A percentile compares a stretch with the other conserved stretches of the same genome.
These are phyloP conservation scores for Phasia obesa DNA, from an alignment of 2,888 invertebrate genomes.

Conservation along the genomic window DNA sequence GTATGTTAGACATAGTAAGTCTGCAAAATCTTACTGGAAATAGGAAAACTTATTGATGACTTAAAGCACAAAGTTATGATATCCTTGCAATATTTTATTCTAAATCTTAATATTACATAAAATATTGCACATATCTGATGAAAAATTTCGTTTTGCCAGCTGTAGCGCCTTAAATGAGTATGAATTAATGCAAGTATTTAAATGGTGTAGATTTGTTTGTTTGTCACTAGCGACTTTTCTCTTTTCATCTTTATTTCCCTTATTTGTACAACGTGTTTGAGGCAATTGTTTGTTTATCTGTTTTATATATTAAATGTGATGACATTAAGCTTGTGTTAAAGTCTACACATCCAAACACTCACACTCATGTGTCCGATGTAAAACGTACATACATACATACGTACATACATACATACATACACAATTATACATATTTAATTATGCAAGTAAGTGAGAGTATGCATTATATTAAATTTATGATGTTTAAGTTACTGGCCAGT, in stretches of 20 bases:
- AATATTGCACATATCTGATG: too few species aligned
- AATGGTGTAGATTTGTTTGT: constrained; percentile 14
- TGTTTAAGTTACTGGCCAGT: constrained; percentile 62
- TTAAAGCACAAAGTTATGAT: too few species aligned
- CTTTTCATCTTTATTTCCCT: not conserved
- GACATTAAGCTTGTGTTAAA: constrained; percentile 63
- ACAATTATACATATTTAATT: constrained; percentile 11
- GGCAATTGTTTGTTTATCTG: constrained; percentile 58
- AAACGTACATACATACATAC: not conserved
- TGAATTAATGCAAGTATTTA: not conserved
- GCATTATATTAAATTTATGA: constrained; percentile 60
- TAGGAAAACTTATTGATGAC: too few species aligned
- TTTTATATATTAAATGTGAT: constrained; percentile 65
- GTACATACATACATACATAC: not conserved
- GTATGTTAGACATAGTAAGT: too few species aligned
- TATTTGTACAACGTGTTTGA: not conserved
- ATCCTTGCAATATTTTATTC: too few species aligned
- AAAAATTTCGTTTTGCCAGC: not conserved
- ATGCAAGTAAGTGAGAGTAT: constrained; percentile 14
- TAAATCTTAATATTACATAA: too few species aligned
- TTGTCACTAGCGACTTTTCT: not conserved
- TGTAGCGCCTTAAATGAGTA: not conserved
- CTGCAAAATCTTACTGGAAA: too few species aligned
- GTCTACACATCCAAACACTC: constrained; percentile 10
- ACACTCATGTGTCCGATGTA: too few species aligned